Conservation (phyloP, 2,888 invertebrate genomes). For the Augiades crinisus region DNA sequence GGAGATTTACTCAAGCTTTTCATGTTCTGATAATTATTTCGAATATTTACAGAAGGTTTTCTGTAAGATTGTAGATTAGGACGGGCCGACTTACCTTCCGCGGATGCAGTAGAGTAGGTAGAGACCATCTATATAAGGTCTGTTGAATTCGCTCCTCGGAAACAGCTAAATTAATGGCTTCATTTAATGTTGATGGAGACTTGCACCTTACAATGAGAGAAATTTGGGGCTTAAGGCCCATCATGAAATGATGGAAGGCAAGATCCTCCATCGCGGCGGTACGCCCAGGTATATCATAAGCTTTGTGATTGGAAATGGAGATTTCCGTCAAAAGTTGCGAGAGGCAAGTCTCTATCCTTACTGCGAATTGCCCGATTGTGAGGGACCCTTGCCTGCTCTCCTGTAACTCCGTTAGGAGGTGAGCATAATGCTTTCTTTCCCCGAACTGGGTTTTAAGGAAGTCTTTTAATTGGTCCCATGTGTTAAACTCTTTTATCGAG, state of each 20-base stretch:
- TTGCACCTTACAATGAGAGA: slow-evolving; percentile 22
- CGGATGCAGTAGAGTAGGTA: not conserved
- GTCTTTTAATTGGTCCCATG: slow-evolving; percentile 33
- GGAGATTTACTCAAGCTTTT: not conserved
- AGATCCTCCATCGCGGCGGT: slow-evolving; percentile 1
- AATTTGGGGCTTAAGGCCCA: not conserved
- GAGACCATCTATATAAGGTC: not conserved
- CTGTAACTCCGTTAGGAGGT: not conserved
- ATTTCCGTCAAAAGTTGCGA: slow-evolving; percentile 8
- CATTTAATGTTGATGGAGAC: slow-evolving; percentile 7
- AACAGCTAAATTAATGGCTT: slow-evolving; percentile 3
- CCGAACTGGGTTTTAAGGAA: slow-evolving; percentile 29
- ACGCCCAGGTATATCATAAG: not conserved
- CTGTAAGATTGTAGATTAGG: no score
- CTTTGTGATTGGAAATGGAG: not conserved
- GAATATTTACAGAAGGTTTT: no score
- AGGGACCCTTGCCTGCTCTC: not conserved
- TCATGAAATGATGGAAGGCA: not conserved
- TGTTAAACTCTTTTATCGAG: slow-evolving; percentile 35
- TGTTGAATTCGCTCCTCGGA: slow-evolving; percentile 23
- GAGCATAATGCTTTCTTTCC: slow-evolving; percentile 4
- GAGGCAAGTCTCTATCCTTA: slow-evolving; percentile 8
- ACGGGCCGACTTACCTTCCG: no score
- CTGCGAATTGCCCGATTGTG: not conserved
- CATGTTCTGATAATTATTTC: not conserved